A percentile compares a stretch with the other conserved stretches of the same genome.
Evolutionary conservation across 1,140 invertebrate species (phyloP).

Genomic region (Phymastichus coffea): DNA sequence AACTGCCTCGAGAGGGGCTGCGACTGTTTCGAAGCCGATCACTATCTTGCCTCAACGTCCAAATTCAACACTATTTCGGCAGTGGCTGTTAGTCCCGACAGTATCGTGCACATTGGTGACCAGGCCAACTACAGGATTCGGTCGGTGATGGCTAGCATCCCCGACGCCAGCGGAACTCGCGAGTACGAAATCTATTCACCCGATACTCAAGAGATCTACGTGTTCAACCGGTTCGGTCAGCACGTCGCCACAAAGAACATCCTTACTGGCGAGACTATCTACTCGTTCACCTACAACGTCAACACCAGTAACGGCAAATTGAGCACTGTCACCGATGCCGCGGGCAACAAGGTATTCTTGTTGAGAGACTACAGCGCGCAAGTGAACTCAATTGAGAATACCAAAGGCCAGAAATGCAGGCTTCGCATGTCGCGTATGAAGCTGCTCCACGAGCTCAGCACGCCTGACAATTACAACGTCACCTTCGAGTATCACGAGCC

Average conservation of each 20-base stretch:
- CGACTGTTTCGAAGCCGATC: conserved; percentile 88
- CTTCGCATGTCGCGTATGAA: conserved; percentile 86
- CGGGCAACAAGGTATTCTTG: conserved; percentile 91
- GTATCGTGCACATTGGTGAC: conserved; percentile 91
- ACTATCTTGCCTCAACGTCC: conserved; percentile 86
- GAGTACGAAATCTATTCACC: conserved; percentile 95
- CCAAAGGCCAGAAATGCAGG: conserved; percentile 88
- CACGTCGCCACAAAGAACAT: conserved; percentile 91
- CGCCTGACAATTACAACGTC: conserved; percentile 88
- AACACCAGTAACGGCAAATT: conserved; percentile 95
- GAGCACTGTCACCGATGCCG: conserved; percentile 86
- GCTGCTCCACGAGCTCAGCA: conserved; percentile 83
- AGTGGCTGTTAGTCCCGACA: conserved; percentile 90
- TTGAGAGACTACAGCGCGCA: conserved; percentile 83
- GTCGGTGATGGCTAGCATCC: conserved; percentile 90
- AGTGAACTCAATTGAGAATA: conserved; percentile 92
- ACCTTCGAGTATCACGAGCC: conserved; percentile 92
- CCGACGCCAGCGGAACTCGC: conserved; percentile 75
- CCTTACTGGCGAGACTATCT: conserved; percentile 86
- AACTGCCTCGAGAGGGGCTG: conserved; percentile 89
- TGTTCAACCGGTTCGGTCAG: conserved; percentile 95
- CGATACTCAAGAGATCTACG: conserved; percentile 92
- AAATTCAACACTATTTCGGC: conserved; percentile 94
- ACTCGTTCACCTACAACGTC: conserved; percentile 92
- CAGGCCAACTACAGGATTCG: conserved; percentile 89